Evolutionary conservation across 2,113 vertebrate species (phyloP), one percentile per base, ranked within the genome.

Genomic region (Pontoporia blainvillei): DNA sequence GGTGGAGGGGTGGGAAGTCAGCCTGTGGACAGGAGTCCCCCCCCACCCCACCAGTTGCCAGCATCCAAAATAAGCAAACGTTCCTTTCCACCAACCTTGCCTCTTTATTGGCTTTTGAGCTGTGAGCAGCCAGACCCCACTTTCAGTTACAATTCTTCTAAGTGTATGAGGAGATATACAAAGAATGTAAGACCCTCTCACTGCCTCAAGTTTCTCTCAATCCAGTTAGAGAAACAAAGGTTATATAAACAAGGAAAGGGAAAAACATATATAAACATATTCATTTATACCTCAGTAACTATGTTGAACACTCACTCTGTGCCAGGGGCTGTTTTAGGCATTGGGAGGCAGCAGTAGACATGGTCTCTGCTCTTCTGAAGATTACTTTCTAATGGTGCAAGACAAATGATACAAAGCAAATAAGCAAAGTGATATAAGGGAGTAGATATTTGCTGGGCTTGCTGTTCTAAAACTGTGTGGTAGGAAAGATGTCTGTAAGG

Each of bases 321-420:
- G 8, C 18, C 21, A 31, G 17, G 10, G 61, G 14, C 14, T 62
- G 1, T 46, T 15, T 25, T 83, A 87, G 39, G 4, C 67, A 21
- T 7, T 59, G 18, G 27, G 25, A 21, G 46, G 61, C 0, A 78
- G 13, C 1, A 41, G 25, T 25, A 62, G 11, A 34, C 8, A 21
- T 0, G 0, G 5, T 57, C 54, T 44, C 5, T 9, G 2, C 6
- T 54, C 11, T 66, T 25, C 52, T 34, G 21, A 39, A 66, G 3
- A 71, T 11, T 31, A 7, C 1, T 39, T 66, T 31, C 25, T 27
- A 25, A 13, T 83, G 4, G 6, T 13, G 15, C 3, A 39, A 49
- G 39, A 6, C 7, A 76, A 79, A 57, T 46, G 20, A 27, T 12
- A n/a, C 2, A 52, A 91, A 81, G 46, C 17, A 52, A 81, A 90